phyloP scores from a whole-genome alignment of 2,888 invertebrate species.

The Mystacides longicornis region DNA sequence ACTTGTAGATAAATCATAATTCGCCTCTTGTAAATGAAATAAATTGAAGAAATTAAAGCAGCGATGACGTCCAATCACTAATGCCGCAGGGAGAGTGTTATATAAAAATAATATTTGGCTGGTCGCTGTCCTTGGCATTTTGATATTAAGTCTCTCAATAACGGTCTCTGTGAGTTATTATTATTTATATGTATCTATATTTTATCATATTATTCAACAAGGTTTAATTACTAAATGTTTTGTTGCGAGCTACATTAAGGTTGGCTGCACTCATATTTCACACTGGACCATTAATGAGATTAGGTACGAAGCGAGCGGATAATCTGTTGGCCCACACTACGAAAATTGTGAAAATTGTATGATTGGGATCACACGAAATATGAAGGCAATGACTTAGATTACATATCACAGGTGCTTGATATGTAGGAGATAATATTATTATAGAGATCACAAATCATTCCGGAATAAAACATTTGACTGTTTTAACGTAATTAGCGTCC shows the following conservation, averaged over 20 bases:
- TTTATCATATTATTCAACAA: neutral
- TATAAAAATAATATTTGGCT: neutral
- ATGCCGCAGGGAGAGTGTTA: conserved; percentile 6
- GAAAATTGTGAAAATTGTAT: neutral
- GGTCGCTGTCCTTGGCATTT: conserved; percentile 19
- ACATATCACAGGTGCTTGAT: neutral
- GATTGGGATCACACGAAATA: neutral
- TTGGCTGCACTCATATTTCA: neutral
- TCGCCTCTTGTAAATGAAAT: neutral
- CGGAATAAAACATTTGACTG: neutral
- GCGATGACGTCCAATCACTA: conserved; percentile 14
- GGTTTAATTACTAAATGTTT: conserved; percentile 1
- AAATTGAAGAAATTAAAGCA: conserved; percentile 8
- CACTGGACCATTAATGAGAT: neutral
- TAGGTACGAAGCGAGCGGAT: neutral
- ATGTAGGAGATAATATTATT: neutral
- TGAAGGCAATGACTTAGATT: neutral
- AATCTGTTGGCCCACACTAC: neutral
- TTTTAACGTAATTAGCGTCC: neutral
- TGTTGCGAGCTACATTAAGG: neutral
- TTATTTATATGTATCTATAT: too few species aligned
- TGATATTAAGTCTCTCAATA: neutral
- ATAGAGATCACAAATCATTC: neutral
- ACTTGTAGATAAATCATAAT: too few species aligned
- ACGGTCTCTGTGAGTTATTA: neutral